Base-by-base conservation (phyloP, 1,140 invertebrate species). In the Chironomus striatipennis region DNA sequence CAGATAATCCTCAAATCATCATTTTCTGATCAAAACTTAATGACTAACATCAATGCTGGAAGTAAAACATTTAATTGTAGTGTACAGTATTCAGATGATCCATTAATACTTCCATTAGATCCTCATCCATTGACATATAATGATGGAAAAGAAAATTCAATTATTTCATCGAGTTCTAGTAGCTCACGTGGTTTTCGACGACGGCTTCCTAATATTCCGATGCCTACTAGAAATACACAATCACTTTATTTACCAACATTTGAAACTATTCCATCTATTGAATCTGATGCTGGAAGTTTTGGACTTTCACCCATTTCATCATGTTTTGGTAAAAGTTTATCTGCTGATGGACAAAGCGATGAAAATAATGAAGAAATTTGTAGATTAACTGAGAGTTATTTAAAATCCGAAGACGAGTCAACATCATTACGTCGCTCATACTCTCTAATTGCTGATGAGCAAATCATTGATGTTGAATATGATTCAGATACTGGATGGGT, bases 401-500 rank as follows among this genome's bases (percentile, higher is more conserved):
- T 57, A 15, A 57, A 57, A n/a, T 57, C 47, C n/a, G 47, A 57
- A 4, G 47, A 57, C 12, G 47, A 57, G 15, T 5, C 12, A 15
- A 15, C 8, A 12, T 12, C 8, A 21, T 21, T 70, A 21, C n/a
- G 18, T 18, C 18, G 18, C n/a, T 81, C 81, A n/a, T 82, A 83
- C 76, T 83, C 82, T 72, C 80, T 83, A 43, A 81, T 83, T 17
- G 83, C 82, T 17, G 82, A 83, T 57, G 80, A 82, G 76, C 80
- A 81, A 75, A 82, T 83, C 12, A 81, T 82, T 18, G 83, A 82
- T 75, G 82, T 83, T 18, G 82, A 79, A 74, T 83, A 83, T 70
- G 83, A 83, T 76, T 83, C 83, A n/a, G 83, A 83, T 74, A 80
- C 81, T 64, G 83, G 83, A 57, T 83, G 83, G 83, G 80, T 81